Conservation (phyloP, 2,113 vertebrate genomes). For the Takifugu bimaculatus region DNA sequence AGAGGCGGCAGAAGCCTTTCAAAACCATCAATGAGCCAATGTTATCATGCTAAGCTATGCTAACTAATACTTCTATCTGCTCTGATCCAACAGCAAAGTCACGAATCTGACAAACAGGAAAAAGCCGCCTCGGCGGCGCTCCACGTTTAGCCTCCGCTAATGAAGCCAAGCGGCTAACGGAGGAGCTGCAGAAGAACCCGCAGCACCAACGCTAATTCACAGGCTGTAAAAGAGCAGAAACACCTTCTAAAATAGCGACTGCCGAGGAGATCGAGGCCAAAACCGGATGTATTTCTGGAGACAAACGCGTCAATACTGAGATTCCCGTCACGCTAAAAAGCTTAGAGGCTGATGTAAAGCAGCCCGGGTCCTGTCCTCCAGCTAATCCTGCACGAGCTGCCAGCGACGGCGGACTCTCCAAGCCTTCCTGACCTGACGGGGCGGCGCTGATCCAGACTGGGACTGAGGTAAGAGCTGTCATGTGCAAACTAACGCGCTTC, state of each 20-base stretch:
- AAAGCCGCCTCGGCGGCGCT: not conserved
- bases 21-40: too few species aligned
- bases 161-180: conserved; percentile 22
- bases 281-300: conserved; percentile 15
- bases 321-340: too few species aligned
- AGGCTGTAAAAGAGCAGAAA: conserved; percentile 4
- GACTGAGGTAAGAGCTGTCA: conserved; percentile 11
- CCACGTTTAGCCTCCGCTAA: conserved; percentile 7
- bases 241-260: not conserved
- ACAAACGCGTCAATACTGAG: not conserved
- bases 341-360: conserved; percentile 10
- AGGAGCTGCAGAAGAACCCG: conserved; percentile 21
- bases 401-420: conserved; percentile 13
- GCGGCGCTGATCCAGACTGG: not conserved
- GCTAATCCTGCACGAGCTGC: conserved; percentile 42
- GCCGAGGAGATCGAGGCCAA: not conserved
- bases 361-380: conserved; percentile 21
- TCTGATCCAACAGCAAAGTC: too few species aligned
- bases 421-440: conserved; percentile 26
- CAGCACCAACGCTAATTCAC: conserved; percentile 17
- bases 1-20: too few species aligned
- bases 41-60: too few species aligned
- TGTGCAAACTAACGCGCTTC: conserved; percentile 13
- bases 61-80: too few species aligned
- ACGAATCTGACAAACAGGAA: too few species aligned